Evolutionary conservation across 2,888 invertebrate genomes (phyloP), one percentile per base, ranked within the genome.

Genomic region (Parnassius apollo): DNA sequence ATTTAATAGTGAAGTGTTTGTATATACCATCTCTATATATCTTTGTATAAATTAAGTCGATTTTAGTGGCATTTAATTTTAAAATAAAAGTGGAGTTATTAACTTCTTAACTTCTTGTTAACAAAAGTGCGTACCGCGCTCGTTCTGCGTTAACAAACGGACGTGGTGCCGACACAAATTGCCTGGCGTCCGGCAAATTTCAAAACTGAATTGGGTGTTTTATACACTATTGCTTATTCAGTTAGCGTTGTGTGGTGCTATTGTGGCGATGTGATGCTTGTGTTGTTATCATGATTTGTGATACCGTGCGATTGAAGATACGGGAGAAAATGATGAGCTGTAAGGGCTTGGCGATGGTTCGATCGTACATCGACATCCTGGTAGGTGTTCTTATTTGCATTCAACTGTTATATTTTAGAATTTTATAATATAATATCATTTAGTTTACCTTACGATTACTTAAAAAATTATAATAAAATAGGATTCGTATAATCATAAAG

Each of bases 261-360:
- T 65, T 68, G 62, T 65, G 68, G 70, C 70, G 66, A 57, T 63
- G 69, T 70, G 65, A 63, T 59, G 59, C 49, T 44, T 57, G 56
- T 61, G 64, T 35, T 51, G 57, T 22, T 55, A 70, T 46, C 44
- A 90, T 90, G 89, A 84, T 90, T 71, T 88, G 88, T 75, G 89
- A 90, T 59, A 84, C 83, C 42, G 80, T 88, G 76, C 80, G 85
- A n/a, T 71, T 81, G 57, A 90, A 88, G 72, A 74, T 90, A 72
- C 87, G 86, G 73, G 89, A 89, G 78, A 89, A 88, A 75, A 81
- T 91, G 78, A 83, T 78, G 69, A 86, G 79, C 66, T 91, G 91
- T 64, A 88, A 82, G 69, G 86, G 88, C 59, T 67, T 91, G 78
- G 89, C 89, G 59, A 65, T 89, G 65, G 73, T 91, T 71, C 83